phyloP scores from a whole-genome alignment of 2,888 invertebrate genomes.

The Dysmachus trigonus region DNA sequence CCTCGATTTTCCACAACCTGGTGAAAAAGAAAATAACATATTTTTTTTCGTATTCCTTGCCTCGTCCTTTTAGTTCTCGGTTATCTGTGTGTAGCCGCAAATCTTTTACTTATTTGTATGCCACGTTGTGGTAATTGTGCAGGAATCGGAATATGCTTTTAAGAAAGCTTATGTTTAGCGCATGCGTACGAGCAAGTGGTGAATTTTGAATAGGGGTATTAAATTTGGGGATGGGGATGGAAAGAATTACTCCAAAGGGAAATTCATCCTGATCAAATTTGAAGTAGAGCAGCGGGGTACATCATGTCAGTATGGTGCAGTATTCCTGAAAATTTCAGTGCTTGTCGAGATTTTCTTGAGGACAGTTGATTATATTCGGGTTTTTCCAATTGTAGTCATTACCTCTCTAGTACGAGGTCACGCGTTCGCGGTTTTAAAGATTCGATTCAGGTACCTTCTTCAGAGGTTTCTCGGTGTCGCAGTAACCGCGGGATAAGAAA shows the following conservation, averaged over 20 bases:
- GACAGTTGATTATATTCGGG: constrained; percentile 26
- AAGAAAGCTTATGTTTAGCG: background rate
- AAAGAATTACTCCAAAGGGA: background rate
- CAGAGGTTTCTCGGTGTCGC: background rate
- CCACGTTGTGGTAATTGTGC: background rate
- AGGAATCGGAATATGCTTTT: background rate
- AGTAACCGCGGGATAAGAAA: background rate
- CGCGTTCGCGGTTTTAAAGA: background rate
- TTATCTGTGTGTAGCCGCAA: background rate
- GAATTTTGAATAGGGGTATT: background rate
- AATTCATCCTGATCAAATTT: background rate
- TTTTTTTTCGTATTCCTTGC: constrained; percentile 16
- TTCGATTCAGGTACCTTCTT: background rate
- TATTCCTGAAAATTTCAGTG: constrained; percentile 40
- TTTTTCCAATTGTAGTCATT: background rate
- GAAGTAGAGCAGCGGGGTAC: background rate
- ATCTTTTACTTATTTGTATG: background rate
- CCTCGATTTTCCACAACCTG: constrained; percentile 47
- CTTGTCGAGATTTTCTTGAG: constrained; percentile 43
- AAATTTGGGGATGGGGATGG: background rate
- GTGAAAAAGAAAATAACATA: constrained; percentile 46
- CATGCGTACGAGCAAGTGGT: background rate
- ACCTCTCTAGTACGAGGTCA: background rate
- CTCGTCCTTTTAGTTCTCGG: background rate
- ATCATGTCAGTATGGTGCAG: constrained; percentile 38